Evolutionary conservation across 2,888 invertebrate genomes (phyloP), one percentile per base, ranked within the genome.

Genomic region (Megamerina dolium): DNA sequence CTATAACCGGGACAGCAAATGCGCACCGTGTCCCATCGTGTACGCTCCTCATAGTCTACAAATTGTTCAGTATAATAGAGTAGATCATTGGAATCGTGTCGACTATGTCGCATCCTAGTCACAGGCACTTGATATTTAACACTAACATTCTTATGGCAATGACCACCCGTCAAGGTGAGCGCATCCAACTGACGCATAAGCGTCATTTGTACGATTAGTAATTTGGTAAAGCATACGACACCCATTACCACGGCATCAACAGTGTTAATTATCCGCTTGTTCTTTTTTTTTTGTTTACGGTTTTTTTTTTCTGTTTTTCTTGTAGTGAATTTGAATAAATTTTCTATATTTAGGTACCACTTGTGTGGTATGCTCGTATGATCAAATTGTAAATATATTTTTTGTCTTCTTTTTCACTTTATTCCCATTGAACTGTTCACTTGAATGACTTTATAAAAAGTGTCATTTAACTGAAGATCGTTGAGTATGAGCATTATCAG

Each of bases 121-220:
- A 66, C 52, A 2, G 66, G 63, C 48, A 61, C 61, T 46, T 64
- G 64, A 37, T 65, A 65, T 50, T 64, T 64, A 9, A 63, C 59
- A 12, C 61, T 66, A 20, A 65, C 59, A 41, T 66, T 65, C 43
- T 61, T 64, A 49, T 58, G 58, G 40, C 64, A 65, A 39, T 63
- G 60, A 1, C 58, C 62, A 16, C 57, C 58, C 20, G 63, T 63
- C 13, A 65, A 59, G 50, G 63, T 52, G 50, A 65, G 44, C 14
- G 50, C 45, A 20, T 19, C 9, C 14, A 14, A 12, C 9, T 8
- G 20, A 14, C 13, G 20, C 5, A 8, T 9, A 16, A 9, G 3
- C 18, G 20, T 23, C 9, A 36, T 14, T 19, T 21, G 31, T 2
- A 36, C 18, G 21, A 23, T 3, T 20, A 19, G 12, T 35, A 13